Base-by-base conservation (phyloP, 37 sponge, comb jelly and placozoan species). In the Diacarnus erythraeanus region DNA sequence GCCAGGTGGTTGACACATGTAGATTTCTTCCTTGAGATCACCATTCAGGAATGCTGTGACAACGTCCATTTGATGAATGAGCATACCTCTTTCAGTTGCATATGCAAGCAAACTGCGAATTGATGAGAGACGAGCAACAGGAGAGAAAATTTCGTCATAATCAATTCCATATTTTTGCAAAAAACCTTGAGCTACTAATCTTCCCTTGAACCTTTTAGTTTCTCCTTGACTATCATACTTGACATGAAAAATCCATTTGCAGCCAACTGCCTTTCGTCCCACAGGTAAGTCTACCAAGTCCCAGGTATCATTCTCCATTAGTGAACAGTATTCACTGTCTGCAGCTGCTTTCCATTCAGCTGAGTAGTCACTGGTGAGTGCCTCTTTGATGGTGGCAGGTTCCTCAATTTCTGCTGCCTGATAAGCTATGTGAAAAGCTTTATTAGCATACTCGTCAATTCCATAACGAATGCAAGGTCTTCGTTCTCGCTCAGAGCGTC, bases 161-260 rank as follows among this genome's bases (percentile, higher is more conserved):
- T 88, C 89, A 17, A 44, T 26, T 0, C 79, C 79, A 63, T 42
- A 65, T 22, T 74, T 77, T 64, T 88, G 89, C n/a, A 79, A n/a
- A 58, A 38, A 59, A 88, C 88, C 83, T 64, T 83, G 73, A 20
- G 89, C 89, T 15, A 88, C 78, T 3, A 88, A 33, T 38, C 89
- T 21, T 31, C 75, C 75, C 38, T 88, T 87, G 77, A 80, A 76
- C 26, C 80, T 51, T 26, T 72, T 17, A 80, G 65, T 29, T 29
- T 67, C 51, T 9, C 76, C 87, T n/a, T 86, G 69, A 29, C 44
- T 38, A 1, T 44, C 69, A 26, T 42, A 42, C 47, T 86, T 86
- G 41, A 74, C 58, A n/a, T 77, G 77, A 38, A 71, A 84, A 1
- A 86, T 69, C 86, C 80, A 80, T 54, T 65, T 87, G 61, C 87